phyloP scores from a whole-genome alignment of 2,888 invertebrate species.

The Eueremaeus valkanovi region DNA sequence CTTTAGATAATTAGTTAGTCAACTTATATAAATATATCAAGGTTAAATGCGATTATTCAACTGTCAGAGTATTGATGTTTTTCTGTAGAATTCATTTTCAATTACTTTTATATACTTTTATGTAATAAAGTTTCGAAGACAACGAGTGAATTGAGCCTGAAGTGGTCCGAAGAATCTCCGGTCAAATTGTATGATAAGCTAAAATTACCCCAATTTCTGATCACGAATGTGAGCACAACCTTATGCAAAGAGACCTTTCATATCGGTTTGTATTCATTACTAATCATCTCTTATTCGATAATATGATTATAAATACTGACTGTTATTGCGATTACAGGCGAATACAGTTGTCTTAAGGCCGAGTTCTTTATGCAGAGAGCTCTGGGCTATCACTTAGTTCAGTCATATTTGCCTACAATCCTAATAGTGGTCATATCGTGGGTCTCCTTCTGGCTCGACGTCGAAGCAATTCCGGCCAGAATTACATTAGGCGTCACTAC shows the following conservation, averaged over 20 bases:
- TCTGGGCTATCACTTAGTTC: slow-evolving; percentile 51
- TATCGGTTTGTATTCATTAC: slow-evolving; percentile 47
- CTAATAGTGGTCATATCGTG: slow-evolving; percentile 51
- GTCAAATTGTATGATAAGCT: slow-evolving; percentile 49
- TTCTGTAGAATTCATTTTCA: too few species aligned
- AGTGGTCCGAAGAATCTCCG: slow-evolving; percentile 49
- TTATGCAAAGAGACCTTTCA: slow-evolving; percentile 49
- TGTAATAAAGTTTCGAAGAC: slow-evolving; percentile 49
- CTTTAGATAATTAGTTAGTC: too few species aligned
- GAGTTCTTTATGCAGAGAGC: slow-evolving; percentile 49
- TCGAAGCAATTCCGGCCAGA: slow-evolving; percentile 51
- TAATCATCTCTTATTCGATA: not conserved
- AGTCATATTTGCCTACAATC: slow-evolving; percentile 51
- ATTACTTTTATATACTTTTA: not conserved
- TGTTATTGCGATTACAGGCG: slow-evolving; percentile 45
- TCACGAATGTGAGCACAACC: slow-evolving; percentile 47
- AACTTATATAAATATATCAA: too few species aligned
- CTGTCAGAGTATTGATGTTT: too few species aligned
- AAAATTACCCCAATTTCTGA: slow-evolving; percentile 50
- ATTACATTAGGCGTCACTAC: slow-evolving; percentile 51
- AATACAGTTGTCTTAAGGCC: slow-evolving; percentile 50
- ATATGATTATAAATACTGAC: not conserved
- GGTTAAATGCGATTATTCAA: too few species aligned
- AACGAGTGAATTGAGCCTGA: slow-evolving; percentile 49
- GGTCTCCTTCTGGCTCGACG: slow-evolving; percentile 51